A percentile compares a stretch with the other conserved stretches of the same genome.
These are phyloP conservation scores for Coelinius sp. DNA, from an alignment of 2,888 invertebrate species.

Conservation along the genomic window DNA sequence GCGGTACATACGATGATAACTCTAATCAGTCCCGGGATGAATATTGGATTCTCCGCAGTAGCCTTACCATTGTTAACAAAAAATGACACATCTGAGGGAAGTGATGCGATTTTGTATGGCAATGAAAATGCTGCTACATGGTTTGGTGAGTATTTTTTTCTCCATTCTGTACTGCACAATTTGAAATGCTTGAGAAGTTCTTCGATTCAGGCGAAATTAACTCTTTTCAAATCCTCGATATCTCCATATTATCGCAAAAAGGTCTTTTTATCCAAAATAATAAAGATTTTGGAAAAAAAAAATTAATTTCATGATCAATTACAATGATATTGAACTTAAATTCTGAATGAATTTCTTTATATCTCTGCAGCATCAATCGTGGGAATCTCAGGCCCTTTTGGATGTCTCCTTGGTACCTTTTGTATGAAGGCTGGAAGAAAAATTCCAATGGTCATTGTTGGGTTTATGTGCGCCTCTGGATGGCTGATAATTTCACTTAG, in stretches of 20 bases:
- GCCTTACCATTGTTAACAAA: conserved; percentile 57
- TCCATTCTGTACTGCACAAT: neutral
- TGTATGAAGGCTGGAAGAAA: conserved; percentile 72
- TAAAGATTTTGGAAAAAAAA: no score
- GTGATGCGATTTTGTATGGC: conserved; percentile 49
- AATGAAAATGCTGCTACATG: conserved; percentile 69
- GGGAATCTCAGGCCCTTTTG: conserved; percentile 71
- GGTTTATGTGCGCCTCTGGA: conserved; percentile 70
- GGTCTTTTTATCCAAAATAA: no score
- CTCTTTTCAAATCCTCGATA: no score
- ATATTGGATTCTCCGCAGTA: conserved; percentile 63
- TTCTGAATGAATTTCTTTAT: neutral
- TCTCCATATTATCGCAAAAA: no score
- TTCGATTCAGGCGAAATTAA: no score
- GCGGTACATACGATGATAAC: conserved; percentile 42
- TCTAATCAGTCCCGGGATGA: conserved; percentile 50
- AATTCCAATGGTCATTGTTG: conserved; percentile 67
- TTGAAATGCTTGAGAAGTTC: no score
- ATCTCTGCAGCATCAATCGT: conserved; percentile 70
- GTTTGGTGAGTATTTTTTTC: conserved; percentile 69
- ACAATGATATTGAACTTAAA: neutral
- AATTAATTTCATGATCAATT: no score
- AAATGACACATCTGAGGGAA: conserved; percentile 51
- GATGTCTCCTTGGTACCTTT: conserved; percentile 69
- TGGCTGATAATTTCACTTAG: conserved; percentile 71